Evolutionary conservation across 2,888 invertebrate genomes (phyloP).

Genomic region (Ceriagrion tenellum): DNA sequence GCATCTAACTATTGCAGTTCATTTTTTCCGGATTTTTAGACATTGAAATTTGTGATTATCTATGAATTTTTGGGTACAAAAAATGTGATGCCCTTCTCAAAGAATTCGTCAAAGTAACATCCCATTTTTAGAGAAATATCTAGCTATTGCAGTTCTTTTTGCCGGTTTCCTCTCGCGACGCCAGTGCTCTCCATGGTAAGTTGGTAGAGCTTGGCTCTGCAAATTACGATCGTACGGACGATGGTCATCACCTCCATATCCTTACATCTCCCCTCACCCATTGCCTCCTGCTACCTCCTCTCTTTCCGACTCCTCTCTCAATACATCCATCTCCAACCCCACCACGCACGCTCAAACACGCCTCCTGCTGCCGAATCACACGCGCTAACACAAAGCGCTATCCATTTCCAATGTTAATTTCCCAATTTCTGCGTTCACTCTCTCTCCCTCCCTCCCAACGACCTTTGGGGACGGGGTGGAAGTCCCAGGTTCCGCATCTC

Average conservation of each 20-base stretch:
- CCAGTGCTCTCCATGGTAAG: no score
- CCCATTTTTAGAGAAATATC: no score
- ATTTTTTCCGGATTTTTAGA: no score
- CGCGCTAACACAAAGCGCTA: constrained; percentile 35
- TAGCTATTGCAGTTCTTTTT: no score
- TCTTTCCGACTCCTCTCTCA: neutral
- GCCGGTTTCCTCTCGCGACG: no score
- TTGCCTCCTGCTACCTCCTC: neutral
- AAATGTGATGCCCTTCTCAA: no score
- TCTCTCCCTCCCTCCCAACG: constrained; percentile 26
- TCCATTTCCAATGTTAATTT: constrained; percentile 67
- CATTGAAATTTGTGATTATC: no score
- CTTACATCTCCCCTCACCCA: neutral
- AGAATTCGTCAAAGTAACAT: no score
- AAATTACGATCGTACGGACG: no score
- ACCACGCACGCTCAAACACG: neutral
- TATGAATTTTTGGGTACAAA: no score
- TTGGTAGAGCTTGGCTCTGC: no score
- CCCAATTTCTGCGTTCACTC: constrained; percentile 59
- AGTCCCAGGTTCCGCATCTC: constrained; percentile 60
- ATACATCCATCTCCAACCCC: constrained; percentile 1
- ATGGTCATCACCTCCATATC: neutral
- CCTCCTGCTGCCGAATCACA: constrained; percentile 31
- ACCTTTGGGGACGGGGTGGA: constrained; percentile 58
- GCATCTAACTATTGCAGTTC: no score